Evolutionary conservation across 2,113 vertebrate genomes (phyloP).

Genomic region (Crypturellus undulatus): DNA sequence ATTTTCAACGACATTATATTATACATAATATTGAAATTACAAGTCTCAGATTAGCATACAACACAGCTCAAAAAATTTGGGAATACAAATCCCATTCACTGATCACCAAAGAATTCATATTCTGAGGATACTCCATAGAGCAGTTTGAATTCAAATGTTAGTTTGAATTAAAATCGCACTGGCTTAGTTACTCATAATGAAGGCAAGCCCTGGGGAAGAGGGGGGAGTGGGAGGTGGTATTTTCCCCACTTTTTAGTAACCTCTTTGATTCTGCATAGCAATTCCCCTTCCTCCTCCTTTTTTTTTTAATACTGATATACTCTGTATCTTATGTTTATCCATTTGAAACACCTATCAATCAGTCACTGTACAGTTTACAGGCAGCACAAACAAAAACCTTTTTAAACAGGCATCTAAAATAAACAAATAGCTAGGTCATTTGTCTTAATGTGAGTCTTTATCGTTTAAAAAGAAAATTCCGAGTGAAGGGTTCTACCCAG

Average conservation of each 20-base stretch:
- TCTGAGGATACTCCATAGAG: background rate
- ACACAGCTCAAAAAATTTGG: background rate
- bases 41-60: background rate
- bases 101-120: background rate
- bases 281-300: background rate
- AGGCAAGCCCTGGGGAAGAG: background rate
- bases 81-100: background rate
- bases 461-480: background rate
- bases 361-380: background rate
- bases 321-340: background rate
- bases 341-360: background rate
- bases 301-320: background rate
- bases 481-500: background rate
- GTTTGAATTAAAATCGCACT: background rate
- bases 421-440: background rate
- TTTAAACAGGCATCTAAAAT: background rate
- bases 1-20: background rate
- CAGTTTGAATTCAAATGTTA: background rate
- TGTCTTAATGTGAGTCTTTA: background rate
- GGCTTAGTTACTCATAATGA: background rate
- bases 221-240: background rate
- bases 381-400: background rate
- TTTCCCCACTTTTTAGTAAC: background rate
- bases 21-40: background rate
- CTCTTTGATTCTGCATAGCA: background rate